Evolutionary conservation across 2,888 invertebrate genomes (phyloP).

Genomic region (Tipula vernalis): DNA sequence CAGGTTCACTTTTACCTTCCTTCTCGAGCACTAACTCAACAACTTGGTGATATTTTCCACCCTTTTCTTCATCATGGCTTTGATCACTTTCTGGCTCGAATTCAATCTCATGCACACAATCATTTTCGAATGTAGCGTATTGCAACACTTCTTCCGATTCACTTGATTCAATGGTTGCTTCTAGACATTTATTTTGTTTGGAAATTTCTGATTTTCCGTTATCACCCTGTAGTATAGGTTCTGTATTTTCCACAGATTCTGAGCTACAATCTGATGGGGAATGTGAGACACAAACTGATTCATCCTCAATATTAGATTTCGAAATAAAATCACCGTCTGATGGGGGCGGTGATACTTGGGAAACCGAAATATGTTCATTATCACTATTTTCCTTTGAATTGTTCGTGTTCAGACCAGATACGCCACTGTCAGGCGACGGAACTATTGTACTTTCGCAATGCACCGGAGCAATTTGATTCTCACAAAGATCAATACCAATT

Average conservation of each 20-base stretch:
- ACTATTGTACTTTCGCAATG: neutral
- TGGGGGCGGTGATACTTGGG: neutral
- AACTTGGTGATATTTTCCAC: neutral
- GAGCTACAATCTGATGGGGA: neutral
- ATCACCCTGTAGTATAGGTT: neutral
- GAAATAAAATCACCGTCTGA: neutral
- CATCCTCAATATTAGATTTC: neutral
- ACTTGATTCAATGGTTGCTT: neutral
- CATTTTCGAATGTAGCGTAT: neutral
- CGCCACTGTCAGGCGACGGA: neutral
- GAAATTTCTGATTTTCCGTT: neutral
- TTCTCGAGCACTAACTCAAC: neutral
- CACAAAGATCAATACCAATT: too few species aligned
- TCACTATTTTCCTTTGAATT: neutral
- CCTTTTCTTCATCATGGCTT: neutral
- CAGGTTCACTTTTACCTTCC: neutral
- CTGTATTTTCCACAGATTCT: neutral
- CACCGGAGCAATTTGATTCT: neutral
- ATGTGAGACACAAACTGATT: neutral
- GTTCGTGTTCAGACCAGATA: neutral
- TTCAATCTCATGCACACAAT: neutral
- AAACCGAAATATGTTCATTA: neutral
- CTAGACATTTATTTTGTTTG: neutral
- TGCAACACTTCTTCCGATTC: neutral
- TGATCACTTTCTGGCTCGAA: neutral